Evolutionary conservation across 2,113 vertebrate species (phyloP), one percentile per base, ranked within the genome.

Genomic region (Phyllostomus discolor): DNA sequence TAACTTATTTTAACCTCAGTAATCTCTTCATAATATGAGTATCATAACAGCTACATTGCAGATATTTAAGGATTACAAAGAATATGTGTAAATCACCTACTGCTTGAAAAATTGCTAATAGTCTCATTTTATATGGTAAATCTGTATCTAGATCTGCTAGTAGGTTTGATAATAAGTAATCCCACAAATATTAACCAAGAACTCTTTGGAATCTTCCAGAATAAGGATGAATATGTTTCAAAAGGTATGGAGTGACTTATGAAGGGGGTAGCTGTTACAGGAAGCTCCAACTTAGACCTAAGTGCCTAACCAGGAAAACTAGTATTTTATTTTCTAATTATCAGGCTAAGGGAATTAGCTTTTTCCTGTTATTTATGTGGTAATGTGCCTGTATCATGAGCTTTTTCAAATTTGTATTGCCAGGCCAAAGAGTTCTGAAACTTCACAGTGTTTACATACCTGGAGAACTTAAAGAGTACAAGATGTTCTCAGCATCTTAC

Each of bases 401-500:
- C 17, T 70, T 66, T 82, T 80, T 73, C 20, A 20, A 69, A 75
- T 67, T 97, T 81, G 4, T 1, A 72, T 76, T 7, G 59, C 12
- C 70, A 79, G 46, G 26, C 4, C 16, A 50, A 64, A 24, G 2
- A 72, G 3, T 89, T 90, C 6, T 90, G 31, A 89, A n/a, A 2
- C 28, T 67, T 64, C 82, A 33, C 91, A 64, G 1, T 50, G 1
- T 59, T 90, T 24, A 35, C 4, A 81, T 5, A 52, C 3, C 5
- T 78, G 20, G 1, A 48, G 69, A 52, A 7, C 4, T 87, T 87
- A 33, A 26, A 43, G 1, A 20, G 1, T 57, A n/a, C 9, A 72
- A 2, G 38, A 11, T 35, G 1, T 0, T 76, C 20, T n/a, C 9
- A 20, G 6, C 0, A 19, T 75, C 12, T 24, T 78, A 7, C 14